Evolutionary conservation across 2,888 invertebrate species (phyloP), one percentile per base, ranked within the genome.

Genomic region (Zhuqinia jingwanae): DNA sequence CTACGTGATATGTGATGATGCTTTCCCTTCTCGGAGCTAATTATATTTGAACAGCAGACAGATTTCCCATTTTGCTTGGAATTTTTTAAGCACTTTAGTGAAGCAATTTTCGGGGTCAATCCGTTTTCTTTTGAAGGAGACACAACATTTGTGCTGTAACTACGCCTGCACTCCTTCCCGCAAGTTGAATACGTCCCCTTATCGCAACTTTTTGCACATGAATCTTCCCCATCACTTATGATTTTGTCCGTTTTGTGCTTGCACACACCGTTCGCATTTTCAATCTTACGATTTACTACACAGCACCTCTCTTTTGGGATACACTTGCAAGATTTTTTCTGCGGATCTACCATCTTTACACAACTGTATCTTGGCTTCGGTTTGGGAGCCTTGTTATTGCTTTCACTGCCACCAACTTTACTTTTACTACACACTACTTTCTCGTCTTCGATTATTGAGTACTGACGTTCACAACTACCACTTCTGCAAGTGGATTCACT

Each of bases 21-120:
- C 53, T 79, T 86, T 42, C 68, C 80, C 22, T 81, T 86, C 13
- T 81, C 81, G 27, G 80, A 65, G 42, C 86, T 60, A 42, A 68
- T 81, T n/a, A 75, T 81, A 53, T 88, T 88, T 36, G 87, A 87
- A 63, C 73, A 88, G 84, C 80, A 89, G 8, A 6, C 8, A 8
- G 36, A 36, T 53, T 73, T 81, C 27, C 82, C 88, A 79, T 82
- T 63, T 27, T 82, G 90, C 50, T 70, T 85, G 0, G 68, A 65
- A 76, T 85, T 89, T 42, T 88, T 87, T 8, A 91, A 87, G 60
- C 88, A 91, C 63, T 91, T 91, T 25, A 90, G 58, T 13, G 91
- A 91, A 17, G 91, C 91, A 50, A 90, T 85, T 87, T 91, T 91
- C 10, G 90, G 90, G 15, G 89, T 90, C 15, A 90, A 73, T 17